phyloP scores from a whole-genome alignment of 1,140 invertebrate species.

The Philopotamus ludificatus region DNA sequence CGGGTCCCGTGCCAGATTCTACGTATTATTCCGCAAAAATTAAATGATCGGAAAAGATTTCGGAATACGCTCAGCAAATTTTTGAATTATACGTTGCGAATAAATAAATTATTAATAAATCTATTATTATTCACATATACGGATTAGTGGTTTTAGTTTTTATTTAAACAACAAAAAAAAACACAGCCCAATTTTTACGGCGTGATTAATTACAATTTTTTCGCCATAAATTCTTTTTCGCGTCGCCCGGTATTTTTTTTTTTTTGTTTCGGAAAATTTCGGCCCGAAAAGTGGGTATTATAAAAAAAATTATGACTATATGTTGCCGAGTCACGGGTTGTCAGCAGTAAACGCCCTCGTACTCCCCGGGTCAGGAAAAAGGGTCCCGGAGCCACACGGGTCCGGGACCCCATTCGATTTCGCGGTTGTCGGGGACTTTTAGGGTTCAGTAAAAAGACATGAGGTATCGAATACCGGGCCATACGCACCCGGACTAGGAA shows the following conservation, averaged over 20 bases:
- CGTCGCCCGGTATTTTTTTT: no score
- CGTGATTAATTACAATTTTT: no score
- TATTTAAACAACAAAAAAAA: no score
- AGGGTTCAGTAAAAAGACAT: neutral
- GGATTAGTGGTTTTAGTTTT: no score
- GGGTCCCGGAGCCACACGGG: neutral
- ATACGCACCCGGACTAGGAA: neutral
- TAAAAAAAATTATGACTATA: neutral
- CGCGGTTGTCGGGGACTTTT: neutral
- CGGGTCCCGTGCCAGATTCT: neutral
- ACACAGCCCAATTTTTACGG: no score
- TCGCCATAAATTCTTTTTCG: no score
- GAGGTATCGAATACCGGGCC: no score
- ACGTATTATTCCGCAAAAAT: neutral
- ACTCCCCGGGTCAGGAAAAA: neutral
- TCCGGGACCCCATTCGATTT: neutral
- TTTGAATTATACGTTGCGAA: neutral
- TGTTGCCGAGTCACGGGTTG: neutral
- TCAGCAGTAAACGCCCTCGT: neutral
- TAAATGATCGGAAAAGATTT: constrained; percentile 9
- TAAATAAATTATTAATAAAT: no score
- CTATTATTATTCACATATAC: no score
- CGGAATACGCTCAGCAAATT: neutral
- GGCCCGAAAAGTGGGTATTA: no score
- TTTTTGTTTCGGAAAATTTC: no score